Evolutionary conservation across 2,888 invertebrate species (phyloP).

Genomic region (Bembecia ichneumoniformis): DNA sequence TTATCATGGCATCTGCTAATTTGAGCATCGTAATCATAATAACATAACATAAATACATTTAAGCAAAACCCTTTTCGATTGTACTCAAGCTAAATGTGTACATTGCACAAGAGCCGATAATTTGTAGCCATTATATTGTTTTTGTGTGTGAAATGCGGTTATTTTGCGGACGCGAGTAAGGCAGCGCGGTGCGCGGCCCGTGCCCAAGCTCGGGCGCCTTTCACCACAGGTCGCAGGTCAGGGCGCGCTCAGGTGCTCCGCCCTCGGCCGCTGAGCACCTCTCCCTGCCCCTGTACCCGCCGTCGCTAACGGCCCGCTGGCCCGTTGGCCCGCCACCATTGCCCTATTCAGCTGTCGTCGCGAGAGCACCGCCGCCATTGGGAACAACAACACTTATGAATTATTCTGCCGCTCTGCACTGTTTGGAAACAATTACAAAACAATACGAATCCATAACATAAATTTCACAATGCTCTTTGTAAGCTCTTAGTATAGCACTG

Average conservation of each 20-base stretch:
- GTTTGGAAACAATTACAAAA: slow-evolving; percentile 65
- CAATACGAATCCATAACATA: slow-evolving; percentile 60
- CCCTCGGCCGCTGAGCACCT: slow-evolving; percentile 36
- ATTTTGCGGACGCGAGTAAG: slow-evolving; percentile 12
- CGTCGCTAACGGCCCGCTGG: slow-evolving; percentile 22
- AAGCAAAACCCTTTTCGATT: too few species aligned
- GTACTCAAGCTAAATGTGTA: too few species aligned
- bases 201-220: slow-evolving; percentile 61
- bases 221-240: slow-evolving; percentile 71
- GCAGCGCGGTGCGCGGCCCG: slow-evolving; percentile 13
- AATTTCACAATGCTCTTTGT: slow-evolving; percentile 55
- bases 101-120: too few species aligned
- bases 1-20: too few species aligned
- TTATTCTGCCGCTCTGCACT: slow-evolving; percentile 56
- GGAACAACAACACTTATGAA: slow-evolving; percentile 62
- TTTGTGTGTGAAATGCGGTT: neutral
- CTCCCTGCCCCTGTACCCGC: slow-evolving; percentile 20
- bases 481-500: slow-evolving; percentile 12
- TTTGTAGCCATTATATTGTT: neutral
- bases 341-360: slow-evolving; percentile 68
- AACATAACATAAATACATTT: too few species aligned
- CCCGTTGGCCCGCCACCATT: slow-evolving; percentile 54
- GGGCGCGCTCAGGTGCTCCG: slow-evolving; percentile 72
- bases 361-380: slow-evolving; percentile 51
- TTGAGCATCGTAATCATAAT: too few species aligned